Conservation (phyloP, 2,113 vertebrate genomes). For the Oreocharis arfaki region DNA sequence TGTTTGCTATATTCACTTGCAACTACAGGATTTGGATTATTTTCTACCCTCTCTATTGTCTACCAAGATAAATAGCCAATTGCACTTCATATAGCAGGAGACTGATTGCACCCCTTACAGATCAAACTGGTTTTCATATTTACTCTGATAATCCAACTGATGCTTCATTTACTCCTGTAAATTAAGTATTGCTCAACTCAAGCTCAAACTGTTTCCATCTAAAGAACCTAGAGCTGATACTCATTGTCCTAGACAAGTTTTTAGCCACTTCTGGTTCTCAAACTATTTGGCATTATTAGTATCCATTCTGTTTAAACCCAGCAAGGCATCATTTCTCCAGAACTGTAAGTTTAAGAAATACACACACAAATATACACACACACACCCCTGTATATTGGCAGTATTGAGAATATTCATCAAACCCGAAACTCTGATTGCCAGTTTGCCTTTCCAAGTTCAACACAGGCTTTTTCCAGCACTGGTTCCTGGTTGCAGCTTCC, state of each 20-base stretch:
- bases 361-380: neutral
- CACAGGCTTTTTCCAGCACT: neutral
- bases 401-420: neutral
- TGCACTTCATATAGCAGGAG: neutral
- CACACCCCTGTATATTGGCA: neutral
- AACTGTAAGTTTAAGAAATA: conserved; percentile 10
- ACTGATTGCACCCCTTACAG: neutral
- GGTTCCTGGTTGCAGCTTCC: neutral
- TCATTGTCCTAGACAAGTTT: neutral
- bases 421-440: neutral
- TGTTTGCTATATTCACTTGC: neutral
- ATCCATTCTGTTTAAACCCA: conserved; percentile 14
- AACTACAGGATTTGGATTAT: neutral
- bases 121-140: neutral
- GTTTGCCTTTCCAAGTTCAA: neutral
- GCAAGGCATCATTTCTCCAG: conserved; percentile 27
- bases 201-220: neutral
- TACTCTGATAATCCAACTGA: neutral
- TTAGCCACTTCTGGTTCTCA: conserved; percentile 33
- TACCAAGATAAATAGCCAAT: neutral
- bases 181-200: neutral
- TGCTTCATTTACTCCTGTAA: neutral
- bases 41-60: neutral
- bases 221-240: neutral
- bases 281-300: conserved; percentile 11